These are phyloP conservation scores for Oryctolagus cuniculus DNA, from an alignment of 2,113 vertebrate genomes.

Conservation along the genomic window DNA sequence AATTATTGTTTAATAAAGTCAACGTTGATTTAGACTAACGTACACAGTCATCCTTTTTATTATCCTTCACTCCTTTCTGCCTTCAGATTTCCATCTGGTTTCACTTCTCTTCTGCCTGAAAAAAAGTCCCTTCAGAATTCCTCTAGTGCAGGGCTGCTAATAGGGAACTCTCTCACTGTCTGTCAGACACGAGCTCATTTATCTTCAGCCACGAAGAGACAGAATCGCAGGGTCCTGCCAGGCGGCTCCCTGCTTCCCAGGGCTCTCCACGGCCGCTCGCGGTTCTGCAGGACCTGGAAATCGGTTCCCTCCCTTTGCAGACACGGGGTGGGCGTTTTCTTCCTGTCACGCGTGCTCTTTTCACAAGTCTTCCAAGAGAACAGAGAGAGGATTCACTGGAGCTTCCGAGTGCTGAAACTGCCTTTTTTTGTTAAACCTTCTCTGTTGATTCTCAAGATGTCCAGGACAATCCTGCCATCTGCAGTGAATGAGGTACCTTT, in stretches of 20 bases:
- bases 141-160: background rate
- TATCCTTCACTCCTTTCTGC: background rate
- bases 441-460: background rate
- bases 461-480: background rate
- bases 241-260: background rate
- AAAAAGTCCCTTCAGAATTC: background rate
- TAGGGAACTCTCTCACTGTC: background rate
- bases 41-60: background rate
- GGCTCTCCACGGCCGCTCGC: background rate
- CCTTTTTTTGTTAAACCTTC: background rate
- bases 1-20: background rate
- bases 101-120: background rate
- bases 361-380: background rate
- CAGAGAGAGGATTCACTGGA: background rate
- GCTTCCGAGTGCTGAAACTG: background rate
- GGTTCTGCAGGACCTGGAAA: background rate
- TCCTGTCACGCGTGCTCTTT: background rate
- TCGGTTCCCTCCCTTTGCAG: background rate
- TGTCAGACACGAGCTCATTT: background rate
- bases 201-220: background rate
- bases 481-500: background rate
- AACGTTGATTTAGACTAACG: constrained; percentile 13
- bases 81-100: background rate
- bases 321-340: background rate
- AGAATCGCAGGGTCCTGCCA: background rate